These are phyloP conservation scores for Keiferia lycopersicella DNA, from an alignment of 2,888 invertebrate species.

Conservation along the genomic window DNA sequence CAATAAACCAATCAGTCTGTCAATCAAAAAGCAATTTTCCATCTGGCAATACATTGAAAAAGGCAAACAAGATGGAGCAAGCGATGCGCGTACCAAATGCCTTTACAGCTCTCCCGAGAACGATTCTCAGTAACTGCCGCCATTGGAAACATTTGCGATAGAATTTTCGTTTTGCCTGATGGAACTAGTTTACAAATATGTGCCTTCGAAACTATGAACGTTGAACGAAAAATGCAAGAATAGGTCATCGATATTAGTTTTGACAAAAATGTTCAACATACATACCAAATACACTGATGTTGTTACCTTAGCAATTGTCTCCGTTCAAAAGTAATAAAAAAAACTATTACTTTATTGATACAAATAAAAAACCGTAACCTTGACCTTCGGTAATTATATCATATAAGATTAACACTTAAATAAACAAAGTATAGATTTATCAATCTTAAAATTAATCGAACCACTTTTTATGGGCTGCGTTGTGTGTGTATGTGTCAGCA, in stretches of 20 bases:
- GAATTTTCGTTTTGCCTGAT: conserved; percentile 14
- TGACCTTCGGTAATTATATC: background rate
- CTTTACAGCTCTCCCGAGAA: conserved; percentile 18
- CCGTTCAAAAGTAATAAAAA: too few relatives aligned
- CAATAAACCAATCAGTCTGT: conserved; percentile 12
- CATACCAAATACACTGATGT: too few relatives aligned
- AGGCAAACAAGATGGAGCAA: conserved; percentile 12
- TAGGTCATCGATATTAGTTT: too few relatives aligned
- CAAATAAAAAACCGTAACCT: background rate
- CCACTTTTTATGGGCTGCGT: background rate
- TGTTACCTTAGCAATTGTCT: too few relatives aligned
- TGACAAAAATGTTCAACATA: too few relatives aligned
- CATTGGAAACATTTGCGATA: conserved; percentile 13
- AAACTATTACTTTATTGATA: too few relatives aligned
- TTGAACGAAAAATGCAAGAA: too few relatives aligned
- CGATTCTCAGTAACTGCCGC: conserved; percentile 4
- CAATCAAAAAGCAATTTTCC: conserved; percentile 19
- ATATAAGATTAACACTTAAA: background rate
- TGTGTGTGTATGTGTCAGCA: background rate
- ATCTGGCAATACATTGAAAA: conserved; percentile 14
- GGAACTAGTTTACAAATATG: background rate
- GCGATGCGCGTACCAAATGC: conserved; percentile 10
- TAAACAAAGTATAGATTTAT: background rate
- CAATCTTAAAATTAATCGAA: background rate
- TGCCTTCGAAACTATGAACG: too few relatives aligned